Evolutionary conservation across 37 sponge, comb jelly and placozoan genomes (phyloP).

Genomic region (Spongia lamella): DNA sequence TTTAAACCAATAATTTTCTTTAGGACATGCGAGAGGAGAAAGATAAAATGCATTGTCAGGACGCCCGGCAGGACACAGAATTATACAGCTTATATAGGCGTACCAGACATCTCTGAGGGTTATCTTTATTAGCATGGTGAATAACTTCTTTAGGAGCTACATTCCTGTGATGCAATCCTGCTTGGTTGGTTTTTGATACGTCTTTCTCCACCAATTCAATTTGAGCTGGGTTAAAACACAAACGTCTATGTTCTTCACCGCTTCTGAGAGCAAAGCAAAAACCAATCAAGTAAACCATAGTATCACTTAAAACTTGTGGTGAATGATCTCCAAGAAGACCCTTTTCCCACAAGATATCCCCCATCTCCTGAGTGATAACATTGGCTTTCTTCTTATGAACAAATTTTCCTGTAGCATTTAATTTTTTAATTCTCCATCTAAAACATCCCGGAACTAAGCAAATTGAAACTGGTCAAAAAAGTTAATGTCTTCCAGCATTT

Average conservation of each 20-base stretch:
- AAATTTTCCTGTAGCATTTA: slow-evolving; percentile 27
- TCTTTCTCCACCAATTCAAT: slow-evolving; percentile 20
- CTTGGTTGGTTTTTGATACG: slow-evolving; percentile 34
- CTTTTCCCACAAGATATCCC: slow-evolving; percentile 22
- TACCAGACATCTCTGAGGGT: slow-evolving; percentile 8
- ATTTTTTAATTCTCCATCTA: slow-evolving; percentile 12
- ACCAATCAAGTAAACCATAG: slow-evolving; percentile 24
- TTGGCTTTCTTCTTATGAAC: neutral
- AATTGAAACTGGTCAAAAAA: slow-evolving; percentile 8
- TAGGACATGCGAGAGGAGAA: slow-evolving; percentile 1
- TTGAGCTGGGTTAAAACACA: slow-evolving; percentile 7
- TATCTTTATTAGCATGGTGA: slow-evolving; percentile 25
- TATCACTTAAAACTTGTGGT: slow-evolving; percentile 16
- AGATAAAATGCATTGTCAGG: slow-evolving; percentile 25
- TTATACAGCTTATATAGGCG: slow-evolving; percentile 11
- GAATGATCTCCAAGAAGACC: slow-evolving; percentile 15
- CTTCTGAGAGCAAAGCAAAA: slow-evolving; percentile 23
- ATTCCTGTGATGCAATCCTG: slow-evolving; percentile 19
- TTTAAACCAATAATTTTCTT: neutral
- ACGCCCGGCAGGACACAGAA: slow-evolving; percentile 3
- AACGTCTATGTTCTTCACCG: slow-evolving; percentile 26
- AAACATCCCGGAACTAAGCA: neutral
- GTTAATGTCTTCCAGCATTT: slow-evolving; percentile 1
- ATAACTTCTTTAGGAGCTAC: slow-evolving; percentile 1
- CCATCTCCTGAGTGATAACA: slow-evolving; percentile 14